Conservation (phyloP, 1,140 invertebrate species). For the Macrocentrus cingulum region DNA sequence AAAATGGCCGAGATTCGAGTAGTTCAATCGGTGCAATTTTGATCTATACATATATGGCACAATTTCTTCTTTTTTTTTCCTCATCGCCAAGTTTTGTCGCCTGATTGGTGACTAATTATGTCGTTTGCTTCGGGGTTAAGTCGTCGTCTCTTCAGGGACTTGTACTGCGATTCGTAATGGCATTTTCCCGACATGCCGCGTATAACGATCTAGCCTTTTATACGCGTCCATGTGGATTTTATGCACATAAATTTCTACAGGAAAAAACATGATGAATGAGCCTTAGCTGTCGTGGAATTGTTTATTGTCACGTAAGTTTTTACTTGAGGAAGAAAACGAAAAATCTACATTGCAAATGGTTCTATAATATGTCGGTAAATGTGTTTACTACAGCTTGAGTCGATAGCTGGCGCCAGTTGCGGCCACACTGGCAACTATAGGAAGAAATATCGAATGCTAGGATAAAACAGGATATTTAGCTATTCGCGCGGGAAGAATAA, state of each 20-base stretch:
- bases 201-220: slow-evolving; percentile 12
- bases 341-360: neutral
- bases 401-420: neutral
- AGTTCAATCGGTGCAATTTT: slow-evolving; percentile 13
- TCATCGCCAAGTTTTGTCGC: slow-evolving; percentile 3
- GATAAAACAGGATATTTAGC: slow-evolving; percentile 9
- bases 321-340: too few species aligned
- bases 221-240: neutral
- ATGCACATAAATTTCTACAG: neutral
- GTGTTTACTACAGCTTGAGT: neutral
- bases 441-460: neutral
- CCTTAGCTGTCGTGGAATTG: too few species aligned
- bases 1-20: slow-evolving; percentile 13
- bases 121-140: slow-evolving; percentile 4
- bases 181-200: slow-evolving; percentile 11
- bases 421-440: neutral
- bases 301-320: too few species aligned
- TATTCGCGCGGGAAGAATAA: slow-evolving; percentile 1
- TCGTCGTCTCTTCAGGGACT: slow-evolving; percentile 19
- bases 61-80: neutral
- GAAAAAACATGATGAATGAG: neutral
- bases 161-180: slow-evolving; percentile 27
- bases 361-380: slow-evolving; percentile 14
- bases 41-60: too few species aligned
- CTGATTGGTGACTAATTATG: slow-evolving; percentile 25